Evolutionary conservation across 2,888 invertebrate genomes (phyloP).

Genomic region (Synanthedon myopaeformis): DNA sequence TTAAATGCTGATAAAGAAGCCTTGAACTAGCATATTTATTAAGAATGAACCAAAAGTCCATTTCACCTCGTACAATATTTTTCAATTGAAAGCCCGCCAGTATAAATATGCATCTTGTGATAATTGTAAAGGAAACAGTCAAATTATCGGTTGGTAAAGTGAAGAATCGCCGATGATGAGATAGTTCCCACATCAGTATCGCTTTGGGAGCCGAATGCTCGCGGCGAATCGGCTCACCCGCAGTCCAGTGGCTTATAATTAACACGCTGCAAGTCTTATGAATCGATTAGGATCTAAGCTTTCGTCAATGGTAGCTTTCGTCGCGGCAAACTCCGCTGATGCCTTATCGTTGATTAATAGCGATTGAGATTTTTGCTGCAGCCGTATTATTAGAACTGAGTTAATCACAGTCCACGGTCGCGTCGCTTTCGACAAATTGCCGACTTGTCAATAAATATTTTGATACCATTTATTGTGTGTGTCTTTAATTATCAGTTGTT

Average conservation of each 20-base stretch:
- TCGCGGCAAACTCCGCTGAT: conserved; percentile 47
- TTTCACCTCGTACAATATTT: not conserved
- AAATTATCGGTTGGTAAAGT: conserved; percentile 49
- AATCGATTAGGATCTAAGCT: conserved; percentile 70
- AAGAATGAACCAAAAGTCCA: no score
- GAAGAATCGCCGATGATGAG: conserved; percentile 50
- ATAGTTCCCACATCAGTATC: conserved; percentile 46
- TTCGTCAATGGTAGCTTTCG: conserved; percentile 68
- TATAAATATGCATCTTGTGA: conserved; percentile 26
- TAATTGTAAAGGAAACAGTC: conserved; percentile 46
- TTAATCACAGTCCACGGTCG: conserved; percentile 39
- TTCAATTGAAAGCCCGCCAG: conserved; percentile 20
- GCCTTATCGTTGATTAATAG: conserved; percentile 64
- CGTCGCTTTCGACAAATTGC: conserved; percentile 53
- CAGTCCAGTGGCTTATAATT: conserved; percentile 68
- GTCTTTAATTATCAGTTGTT: not conserved
- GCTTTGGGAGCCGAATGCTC: conserved; percentile 37
- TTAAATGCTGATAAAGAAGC: no score
- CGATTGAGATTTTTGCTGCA: conserved; percentile 62
- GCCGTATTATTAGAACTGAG: conserved; percentile 55
- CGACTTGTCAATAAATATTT: conserved; percentile 43
- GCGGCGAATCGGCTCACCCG: conserved; percentile 26
- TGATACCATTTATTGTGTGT: conserved; percentile 19
- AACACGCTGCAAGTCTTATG: conserved; percentile 68
- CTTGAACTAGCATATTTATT: no score